These are phyloP conservation scores for Actenoides lindsayi DNA, from an alignment of 2,113 vertebrate species.

Conservation along the genomic window DNA sequence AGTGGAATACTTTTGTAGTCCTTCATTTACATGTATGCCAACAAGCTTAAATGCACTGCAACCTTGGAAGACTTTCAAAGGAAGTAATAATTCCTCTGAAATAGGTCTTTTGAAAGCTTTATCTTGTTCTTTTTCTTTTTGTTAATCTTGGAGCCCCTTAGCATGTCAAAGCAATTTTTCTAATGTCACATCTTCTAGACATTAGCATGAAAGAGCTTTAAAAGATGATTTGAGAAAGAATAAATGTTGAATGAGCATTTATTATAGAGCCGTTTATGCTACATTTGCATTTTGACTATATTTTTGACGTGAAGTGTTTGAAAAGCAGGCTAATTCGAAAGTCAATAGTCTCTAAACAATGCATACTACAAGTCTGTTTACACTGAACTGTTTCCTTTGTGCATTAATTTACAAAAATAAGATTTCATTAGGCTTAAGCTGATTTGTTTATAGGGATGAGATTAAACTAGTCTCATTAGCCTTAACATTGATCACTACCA, in stretches of 20 bases:
- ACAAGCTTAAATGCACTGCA: slow-evolving; percentile 97
- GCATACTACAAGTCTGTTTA: slow-evolving; percentile 70
- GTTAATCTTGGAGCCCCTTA: slow-evolving; percentile 96
- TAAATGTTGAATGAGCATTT: slow-evolving; percentile 87
- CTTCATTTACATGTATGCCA: slow-evolving; percentile 99
- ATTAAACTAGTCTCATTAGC: slow-evolving; percentile 53
- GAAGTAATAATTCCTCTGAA: slow-evolving; percentile 98
- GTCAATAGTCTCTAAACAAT: slow-evolving; percentile 74
- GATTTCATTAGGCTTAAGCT: slow-evolving; percentile 66
- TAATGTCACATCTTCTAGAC: slow-evolving; percentile 98
- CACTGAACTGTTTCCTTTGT: slow-evolving; percentile 64
- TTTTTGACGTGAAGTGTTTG: slow-evolving; percentile 71
- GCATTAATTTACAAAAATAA: slow-evolving; percentile 68
- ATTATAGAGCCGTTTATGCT: slow-evolving; percentile 81
- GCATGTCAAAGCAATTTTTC: slow-evolving; percentile 98
- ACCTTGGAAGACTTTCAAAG: slow-evolving; percentile 99
- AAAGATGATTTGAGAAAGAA: slow-evolving; percentile 91
- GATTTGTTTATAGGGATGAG: slow-evolving; percentile 64
- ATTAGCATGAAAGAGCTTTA: slow-evolving; percentile 97
- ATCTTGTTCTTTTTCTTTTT: slow-evolving; percentile 97
- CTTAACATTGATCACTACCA: neutral
- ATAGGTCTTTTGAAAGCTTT: slow-evolving; percentile 98
- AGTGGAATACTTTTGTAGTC: slow-evolving; percentile 85
- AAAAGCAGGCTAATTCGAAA: slow-evolving; percentile 78
- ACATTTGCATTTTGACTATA: slow-evolving; percentile 81